Evolutionary conservation across 2,888 invertebrate genomes (phyloP).

Genomic region (Caradrina clavipalpis): DNA sequence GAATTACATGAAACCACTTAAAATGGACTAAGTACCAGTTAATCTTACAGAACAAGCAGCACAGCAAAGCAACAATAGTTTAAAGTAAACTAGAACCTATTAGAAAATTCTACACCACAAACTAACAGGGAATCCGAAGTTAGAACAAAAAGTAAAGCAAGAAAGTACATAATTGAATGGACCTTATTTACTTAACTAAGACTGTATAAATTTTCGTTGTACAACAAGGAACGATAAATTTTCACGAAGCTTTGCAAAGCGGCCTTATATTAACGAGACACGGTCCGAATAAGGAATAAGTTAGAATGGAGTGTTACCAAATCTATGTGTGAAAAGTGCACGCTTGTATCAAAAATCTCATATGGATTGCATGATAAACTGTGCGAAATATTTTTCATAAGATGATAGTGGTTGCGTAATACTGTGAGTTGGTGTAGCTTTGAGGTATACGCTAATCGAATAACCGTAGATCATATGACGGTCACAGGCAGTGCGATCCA

Average conservation of each 20-base stretch:
- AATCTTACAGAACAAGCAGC: slow-evolving; percentile 35
- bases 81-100: slow-evolving; percentile 18
- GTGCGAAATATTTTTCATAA: background rate
- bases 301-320: slow-evolving; percentile 28
- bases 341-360: background rate
- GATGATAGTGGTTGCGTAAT: background rate
- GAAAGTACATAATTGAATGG: slow-evolving; percentile 72
- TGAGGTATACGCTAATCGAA: background rate
- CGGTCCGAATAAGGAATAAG: slow-evolving; percentile 59
- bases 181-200: slow-evolving; percentile 73
- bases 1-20: slow-evolving; percentile 38
- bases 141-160: slow-evolving; percentile 60
- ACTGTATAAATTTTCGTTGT: slow-evolving; percentile 72
- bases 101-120: slow-evolving; percentile 26
- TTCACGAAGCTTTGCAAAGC: slow-evolving; percentile 76
- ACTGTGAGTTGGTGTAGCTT: background rate
- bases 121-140: slow-evolving; percentile 46
- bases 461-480: too few relatives aligned
- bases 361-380: background rate
- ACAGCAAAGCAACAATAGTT: slow-evolving; percentile 22
- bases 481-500: too few relatives aligned
- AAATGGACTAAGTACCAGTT: slow-evolving; percentile 28
- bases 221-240: slow-evolving; percentile 80
- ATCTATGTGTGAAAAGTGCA: background rate
- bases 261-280: slow-evolving; percentile 74